Evolutionary conservation across 2,888 invertebrate species (phyloP), one percentile per base, ranked within the genome.

Genomic region (Chesias legatella): DNA sequence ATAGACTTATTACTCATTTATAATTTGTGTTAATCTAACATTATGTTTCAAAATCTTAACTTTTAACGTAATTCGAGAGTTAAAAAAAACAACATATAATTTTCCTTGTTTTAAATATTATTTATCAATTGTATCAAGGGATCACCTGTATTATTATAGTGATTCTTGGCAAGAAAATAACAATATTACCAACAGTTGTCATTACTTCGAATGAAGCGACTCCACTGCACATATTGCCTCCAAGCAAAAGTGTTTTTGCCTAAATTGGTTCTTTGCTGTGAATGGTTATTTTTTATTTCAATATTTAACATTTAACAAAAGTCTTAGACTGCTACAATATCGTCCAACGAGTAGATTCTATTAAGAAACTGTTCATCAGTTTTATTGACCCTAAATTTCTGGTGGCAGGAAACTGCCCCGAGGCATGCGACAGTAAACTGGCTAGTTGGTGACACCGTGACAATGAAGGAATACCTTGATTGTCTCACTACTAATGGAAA

Each of bases 381-480:
- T 81, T 84, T 80, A 82, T 83, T 61, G 84, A 68, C 79, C 75
- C 77, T 83, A 80, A 83, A 84, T 82, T 82, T 74, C 64, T 72
- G 70, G 68, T 64, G 60, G 65, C 69, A 74, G 82, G 79, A 82
- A 84, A 84, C 76, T 80, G 77, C 79, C 67, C 45, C 41, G 50
- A 60, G 62, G 65, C 84, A 84, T 83, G 84, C 84, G 75, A 84
- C 73, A 61, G 67, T 81, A 81, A 83, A 82, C 69, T 68, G 65
- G 58, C 64, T 58, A 58, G 60, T 62, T 73, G 73, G 79, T 73
- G 81, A 80, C 80, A 79, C 68, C 60, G 70, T 65, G 77, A 76
- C 75, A 79, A 77, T 73, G 73, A 73, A 70, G 67, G 65, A 72
- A 68, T 66, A 58, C 57, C 47, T 60, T 60, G 60, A 69, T 65